Evolutionary conservation across 2,797 vertebrate species (phyloP), one percentile per base, ranked within the genome.

Genomic region (Gymnothorax reevesii): DNA sequence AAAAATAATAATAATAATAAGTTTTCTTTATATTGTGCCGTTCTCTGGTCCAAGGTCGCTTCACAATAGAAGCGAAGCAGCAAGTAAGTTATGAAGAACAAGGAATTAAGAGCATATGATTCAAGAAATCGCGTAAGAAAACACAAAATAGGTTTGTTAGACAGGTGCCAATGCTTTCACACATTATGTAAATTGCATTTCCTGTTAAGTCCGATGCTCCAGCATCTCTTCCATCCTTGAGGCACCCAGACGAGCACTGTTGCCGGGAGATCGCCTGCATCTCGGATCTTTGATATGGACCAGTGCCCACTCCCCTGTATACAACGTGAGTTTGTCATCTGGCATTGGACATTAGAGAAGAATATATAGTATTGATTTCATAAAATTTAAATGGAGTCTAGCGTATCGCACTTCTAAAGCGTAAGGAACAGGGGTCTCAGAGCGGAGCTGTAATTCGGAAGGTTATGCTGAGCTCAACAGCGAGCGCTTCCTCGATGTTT

Each of bases 101-200:
- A 42, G 33, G 33, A 42, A 42, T 42, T 42, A 2, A 42, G 33
- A 42, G 33, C 33, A 42, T 42, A 42, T 42, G 33, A 42, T 1
- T 1, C 33, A 42, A 42, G 33, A 42, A 42, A 42, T 1, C 33
- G 2, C 33, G 1, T 42, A 42, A 42, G 33, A 42, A 42, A 42
- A 42, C 33, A 42, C 33, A 42, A 42, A 42, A 42, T 42, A 89
- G 89, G 88, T 89, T 54, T 88, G 69, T 71, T 12, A 69, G 22
- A 7, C 66, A 71, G 25, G 25, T 25, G 22, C 0, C 62, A 22
- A 59, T 42, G 33, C 1, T 42, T 42, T 42, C 33, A 42, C 33
- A 42, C 33, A 42, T 42, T 42, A 42, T 42, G 33, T 42, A 42
- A 20, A 64, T 64, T 64, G 22, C 62, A 20, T 64, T 20, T 20